Conservation (phyloP, 2,888 invertebrate species). For the Crematogaster levior region DNA sequence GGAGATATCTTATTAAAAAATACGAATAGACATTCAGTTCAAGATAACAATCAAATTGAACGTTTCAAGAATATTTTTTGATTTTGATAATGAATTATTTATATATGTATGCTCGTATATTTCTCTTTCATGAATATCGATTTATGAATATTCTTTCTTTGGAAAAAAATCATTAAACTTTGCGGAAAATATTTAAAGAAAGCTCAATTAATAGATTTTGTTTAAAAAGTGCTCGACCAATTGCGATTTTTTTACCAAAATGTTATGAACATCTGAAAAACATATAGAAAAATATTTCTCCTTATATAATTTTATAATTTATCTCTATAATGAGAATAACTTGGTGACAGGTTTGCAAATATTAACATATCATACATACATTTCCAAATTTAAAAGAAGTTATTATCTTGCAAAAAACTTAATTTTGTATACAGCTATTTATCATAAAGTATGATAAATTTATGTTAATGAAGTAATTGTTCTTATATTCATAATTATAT, state of each 20-base stretch:
- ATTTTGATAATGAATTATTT: background rate
- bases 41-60: background rate
- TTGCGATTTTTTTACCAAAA: background rate
- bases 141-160: background rate
- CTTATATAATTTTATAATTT: background rate
- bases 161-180: background rate
- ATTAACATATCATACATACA: background rate
- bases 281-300: background rate
- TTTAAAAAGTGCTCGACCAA: background rate
- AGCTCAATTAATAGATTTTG: constrained; percentile 21
- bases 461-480: background rate
- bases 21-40: background rate
- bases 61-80: background rate
- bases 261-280: background rate
- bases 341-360: background rate
- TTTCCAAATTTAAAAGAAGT: background rate
- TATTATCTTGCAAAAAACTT: constrained; percentile 38
- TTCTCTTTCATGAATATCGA: background rate
- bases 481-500: no score
- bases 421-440: constrained; percentile 52
- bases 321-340: background rate
- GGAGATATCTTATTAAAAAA: background rate
- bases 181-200: background rate
- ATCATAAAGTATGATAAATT: no score
- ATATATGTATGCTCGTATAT: background rate